These are phyloP conservation scores for Oplegnathus fasciatus DNA, from an alignment of 2,113 vertebrate species.

Conservation along the genomic window DNA sequence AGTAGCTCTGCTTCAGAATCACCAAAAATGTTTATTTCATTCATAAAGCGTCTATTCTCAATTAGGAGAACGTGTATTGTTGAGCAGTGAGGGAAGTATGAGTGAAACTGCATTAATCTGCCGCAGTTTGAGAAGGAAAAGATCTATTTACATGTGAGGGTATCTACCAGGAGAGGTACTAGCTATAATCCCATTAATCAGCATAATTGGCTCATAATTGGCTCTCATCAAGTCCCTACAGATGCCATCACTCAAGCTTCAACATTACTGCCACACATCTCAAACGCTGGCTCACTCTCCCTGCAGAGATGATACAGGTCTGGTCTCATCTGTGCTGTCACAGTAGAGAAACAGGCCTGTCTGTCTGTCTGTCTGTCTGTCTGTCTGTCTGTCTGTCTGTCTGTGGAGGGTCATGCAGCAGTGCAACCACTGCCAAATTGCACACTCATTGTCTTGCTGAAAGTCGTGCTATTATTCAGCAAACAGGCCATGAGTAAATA, in stretches of 20 bases:
- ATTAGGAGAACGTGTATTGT: constrained; percentile 8
- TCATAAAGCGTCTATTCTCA: constrained; percentile 5
- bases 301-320: constrained; percentile 33
- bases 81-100: constrained; percentile 15
- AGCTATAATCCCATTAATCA: constrained; percentile 79
- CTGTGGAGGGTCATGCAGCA: background rate
- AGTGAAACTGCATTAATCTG: constrained; percentile 27
- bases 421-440: background rate
- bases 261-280: constrained; percentile 39
- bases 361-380: constrained; percentile 13
- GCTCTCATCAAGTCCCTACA: constrained; percentile 70
- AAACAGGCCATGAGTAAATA: constrained; percentile 34
- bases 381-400: constrained; percentile 11
- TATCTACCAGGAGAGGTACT: constrained; percentile 61
- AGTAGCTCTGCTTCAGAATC: background rate
- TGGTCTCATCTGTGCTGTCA: constrained; percentile 12
- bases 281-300: constrained; percentile 22
- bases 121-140: constrained; percentile 47
- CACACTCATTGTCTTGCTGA: background rate
- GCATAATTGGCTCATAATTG: constrained; percentile 77
- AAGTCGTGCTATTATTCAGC: constrained; percentile 13
- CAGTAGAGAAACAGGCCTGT: background rate
- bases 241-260: constrained; percentile 72
- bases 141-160: constrained; percentile 57
- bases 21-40: constrained; percentile 26